Evolutionary conservation across 2,113 vertebrate genomes (phyloP), one percentile per base, ranked within the genome.

Genomic region (Pipa parva): DNA sequence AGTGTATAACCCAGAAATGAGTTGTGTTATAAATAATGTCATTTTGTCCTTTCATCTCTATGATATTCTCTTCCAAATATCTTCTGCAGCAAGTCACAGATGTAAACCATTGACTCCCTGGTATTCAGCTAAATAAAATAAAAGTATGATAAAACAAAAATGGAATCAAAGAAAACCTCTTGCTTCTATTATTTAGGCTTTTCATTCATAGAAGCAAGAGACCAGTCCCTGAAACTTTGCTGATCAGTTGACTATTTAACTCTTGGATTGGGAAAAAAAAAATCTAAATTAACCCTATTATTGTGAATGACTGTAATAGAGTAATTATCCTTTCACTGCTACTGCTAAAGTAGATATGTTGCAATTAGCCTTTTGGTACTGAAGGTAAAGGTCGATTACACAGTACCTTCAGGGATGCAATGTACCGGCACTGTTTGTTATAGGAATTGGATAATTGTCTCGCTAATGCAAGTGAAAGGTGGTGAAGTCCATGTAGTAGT

Each of bases 271-370:
- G 39, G n/a, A 25, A 22, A n/a, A 45, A 70, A 58, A 70, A 61
- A 52, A 54, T 36, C 31, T 20, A 70, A 70, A 70, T 70, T 70
- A 70, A 70, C 66, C 66, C 66, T 61, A 61, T 29, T 68, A 51
- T 61, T 29, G 18, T 58, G 60, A 70, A 70, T 70, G 58, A 70
- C 66, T 18, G 13, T 70, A 70, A 61, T 70, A 70, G 48, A 52
- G 33, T 59, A 70, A 70, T 70, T 61, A 70, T 70, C 57, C 59
- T 61, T 70, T 70, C 65, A 54, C n/a, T 37, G 24, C 13, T n/a
- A 55, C 49, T 22, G 58, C 57, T 49, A 49, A 21, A 13, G 46
- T 28, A 20, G 65, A 59, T 59, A 46, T 31, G 48, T 37, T 13
- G 31, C 31, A 61, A 70, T 61, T 70, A 70, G 66, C 48, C 52